A percentile compares a stretch with the other conserved stretches of the same genome.
phyloP scores from a whole-genome alignment of 2,797 vertebrate species.

The Graptemys geographica region DNA sequence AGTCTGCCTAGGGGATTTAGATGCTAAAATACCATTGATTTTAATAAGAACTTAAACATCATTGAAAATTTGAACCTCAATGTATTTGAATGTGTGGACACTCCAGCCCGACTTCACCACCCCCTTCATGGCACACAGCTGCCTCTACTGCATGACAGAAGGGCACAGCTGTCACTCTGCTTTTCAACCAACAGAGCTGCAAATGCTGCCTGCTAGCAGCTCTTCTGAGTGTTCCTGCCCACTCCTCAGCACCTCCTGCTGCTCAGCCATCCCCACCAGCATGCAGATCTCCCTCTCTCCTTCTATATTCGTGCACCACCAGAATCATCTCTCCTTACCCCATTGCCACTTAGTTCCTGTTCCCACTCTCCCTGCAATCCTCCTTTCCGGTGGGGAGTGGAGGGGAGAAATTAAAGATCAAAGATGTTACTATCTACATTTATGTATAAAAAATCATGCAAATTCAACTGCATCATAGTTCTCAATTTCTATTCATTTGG shows the following conservation, averaged over 20 bases:
- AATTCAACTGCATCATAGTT: background rate
- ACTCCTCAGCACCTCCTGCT: background rate
- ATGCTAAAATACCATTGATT: background rate
- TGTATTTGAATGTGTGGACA: background rate
- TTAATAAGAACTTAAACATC: background rate
- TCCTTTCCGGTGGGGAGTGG: background rate
- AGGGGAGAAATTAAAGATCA: background rate
- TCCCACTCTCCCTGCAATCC: background rate
- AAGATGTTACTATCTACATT: background rate
- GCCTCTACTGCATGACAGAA: background rate
- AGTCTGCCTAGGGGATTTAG: background rate
- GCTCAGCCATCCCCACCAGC: background rate
- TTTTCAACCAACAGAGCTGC: background rate
- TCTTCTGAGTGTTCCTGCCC: background rate
- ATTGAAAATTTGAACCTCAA: background rate
- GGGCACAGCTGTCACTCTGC: background rate
- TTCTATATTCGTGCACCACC: background rate
- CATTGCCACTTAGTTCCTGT: background rate
- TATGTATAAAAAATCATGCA: background rate
- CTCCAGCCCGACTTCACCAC: accelerated
- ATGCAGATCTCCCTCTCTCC: background rate
- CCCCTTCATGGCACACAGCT: accelerated
- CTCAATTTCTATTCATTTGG: background rate
- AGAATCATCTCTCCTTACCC: background rate
- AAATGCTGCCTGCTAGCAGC: background rate